Evolutionary conservation across 2,797 vertebrate species (phyloP).

Genomic region (Prionace glauca): DNA sequence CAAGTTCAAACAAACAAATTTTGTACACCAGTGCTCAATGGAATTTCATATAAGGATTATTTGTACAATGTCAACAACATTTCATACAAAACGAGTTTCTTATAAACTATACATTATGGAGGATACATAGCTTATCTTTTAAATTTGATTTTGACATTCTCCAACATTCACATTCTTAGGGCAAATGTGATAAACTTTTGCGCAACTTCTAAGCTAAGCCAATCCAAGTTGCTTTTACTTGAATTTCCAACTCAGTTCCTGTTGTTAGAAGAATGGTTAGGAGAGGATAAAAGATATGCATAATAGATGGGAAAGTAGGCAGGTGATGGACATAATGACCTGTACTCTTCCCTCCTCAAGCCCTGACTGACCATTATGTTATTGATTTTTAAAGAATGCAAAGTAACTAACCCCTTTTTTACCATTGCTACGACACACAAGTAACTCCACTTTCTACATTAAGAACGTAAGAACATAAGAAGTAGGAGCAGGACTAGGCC

Average conservation of each 20-base stretch:
- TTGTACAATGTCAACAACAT: no score
- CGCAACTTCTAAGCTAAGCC: not conserved
- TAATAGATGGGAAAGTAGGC: not conserved
- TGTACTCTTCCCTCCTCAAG: not conserved
- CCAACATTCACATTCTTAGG: no score
- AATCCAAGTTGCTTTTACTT: not conserved
- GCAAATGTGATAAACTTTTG: no score
- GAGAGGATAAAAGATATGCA: not conserved
- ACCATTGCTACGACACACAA: not conserved
- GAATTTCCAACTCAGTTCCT: constrained; percentile 6
- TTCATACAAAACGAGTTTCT: no score
- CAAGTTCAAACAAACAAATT: no score
- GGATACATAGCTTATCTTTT: no score
- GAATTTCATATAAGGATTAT: no score
- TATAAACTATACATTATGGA: no score
- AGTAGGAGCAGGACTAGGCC: no score
- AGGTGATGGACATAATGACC: not conserved
- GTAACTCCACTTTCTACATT: not conserved
- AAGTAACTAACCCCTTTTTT: not conserved
- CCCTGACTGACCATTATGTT: not conserved
- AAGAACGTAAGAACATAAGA: no score
- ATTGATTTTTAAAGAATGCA: not conserved
- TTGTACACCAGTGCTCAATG: no score
- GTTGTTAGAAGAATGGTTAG: not conserved
- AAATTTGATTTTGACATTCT: no score